These are phyloP conservation scores for Drosophila austrosaltans DNA, from an alignment of 2,888 invertebrate genomes.

Conservation along the genomic window DNA sequence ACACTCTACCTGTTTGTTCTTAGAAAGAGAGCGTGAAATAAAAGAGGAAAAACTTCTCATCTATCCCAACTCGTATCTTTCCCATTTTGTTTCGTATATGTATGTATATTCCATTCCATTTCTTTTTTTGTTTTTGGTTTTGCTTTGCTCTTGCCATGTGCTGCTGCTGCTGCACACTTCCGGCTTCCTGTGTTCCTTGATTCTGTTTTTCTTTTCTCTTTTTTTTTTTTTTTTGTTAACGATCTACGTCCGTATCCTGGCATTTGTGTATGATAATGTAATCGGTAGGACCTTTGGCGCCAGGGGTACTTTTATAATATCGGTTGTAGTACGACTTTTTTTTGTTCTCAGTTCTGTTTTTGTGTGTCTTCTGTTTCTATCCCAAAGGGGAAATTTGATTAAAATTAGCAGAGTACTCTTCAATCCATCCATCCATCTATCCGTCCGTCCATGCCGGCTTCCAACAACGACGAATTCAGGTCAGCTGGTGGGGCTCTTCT, in stretches of 20 bases:
- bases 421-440: neutral
- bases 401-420: slow-evolving; percentile 52
- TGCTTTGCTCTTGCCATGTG: slow-evolving; percentile 34
- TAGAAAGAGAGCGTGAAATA: neutral
- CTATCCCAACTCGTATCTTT: slow-evolving; percentile 27
- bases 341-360: neutral
- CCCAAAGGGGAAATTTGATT: slow-evolving; percentile 58
- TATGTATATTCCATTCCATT: slow-evolving; percentile 9
- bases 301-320: slow-evolving; percentile 38
- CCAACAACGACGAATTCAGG: slow-evolving; percentile 60
- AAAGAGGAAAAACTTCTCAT: neutral
- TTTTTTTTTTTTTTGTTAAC: slow-evolving; percentile 14
- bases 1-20: slow-evolving; percentile 1
- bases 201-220: slow-evolving; percentile 43
- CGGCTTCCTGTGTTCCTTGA: slow-evolving; percentile 47
- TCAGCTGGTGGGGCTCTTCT: slow-evolving; percentile 43
- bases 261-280: slow-evolving; percentile 7
- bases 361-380: neutral
- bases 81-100: slow-evolving; percentile 18
- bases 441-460: slow-evolving; percentile 37
- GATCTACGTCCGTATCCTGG: slow-evolving; percentile 30
- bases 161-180: slow-evolving; percentile 57
- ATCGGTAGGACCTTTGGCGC: slow-evolving; percentile 22
- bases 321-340: slow-evolving; percentile 17
- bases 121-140: neutral